Evolutionary conservation across 2,797 vertebrate species (phyloP), one percentile per base, ranked within the genome.

Genomic region (Acrossocheilus wenchowensis): DNA sequence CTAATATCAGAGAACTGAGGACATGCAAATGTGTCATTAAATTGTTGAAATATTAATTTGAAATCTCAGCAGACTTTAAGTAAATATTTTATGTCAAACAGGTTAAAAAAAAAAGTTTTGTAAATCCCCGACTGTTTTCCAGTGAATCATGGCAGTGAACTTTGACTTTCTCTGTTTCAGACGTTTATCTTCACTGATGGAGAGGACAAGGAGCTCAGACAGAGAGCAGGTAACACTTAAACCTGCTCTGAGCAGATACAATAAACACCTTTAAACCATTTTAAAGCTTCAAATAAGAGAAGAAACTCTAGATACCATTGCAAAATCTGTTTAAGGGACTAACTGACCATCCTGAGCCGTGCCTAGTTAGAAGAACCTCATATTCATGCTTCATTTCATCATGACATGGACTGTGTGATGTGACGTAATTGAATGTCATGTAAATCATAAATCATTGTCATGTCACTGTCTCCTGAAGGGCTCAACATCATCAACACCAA

Each of bases 111-210:
- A 30, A 43, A 39, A 69, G 34, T 0, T 21, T 11, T 39, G 19
- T 41, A 23, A 41, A 43, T 14, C 21, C 10, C 2, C n/a, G 69
- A 72, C 21, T 5, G 60, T 30, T 64, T 30, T 30, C 0, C 8
- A 60, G 54, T 60, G 8, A 60, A 11, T 2, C 5, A 0, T 2
- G 11, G 52, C 15, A 5, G 3, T 72, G n/a, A 80, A 86, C 77
- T 54, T 43, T 69, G 19, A 39, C 66, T 54, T 19, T 77, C 11
- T 75, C 9, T 94, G 50, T 95, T 94, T 90, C 92, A 99, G 98
- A 98, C 98, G 0, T 98, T 97, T 91, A 97, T 99, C 90, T 99
- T 99, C 91, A 99, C 97, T 0, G 98, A 99, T 52, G 96, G 96
- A 21, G 97, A 99, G 26, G 98, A 99, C 92, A 95, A 66, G 41